Base-by-base conservation (phyloP, 2,888 invertebrate species). In the Mesopsocus fuscifrons region DNA sequence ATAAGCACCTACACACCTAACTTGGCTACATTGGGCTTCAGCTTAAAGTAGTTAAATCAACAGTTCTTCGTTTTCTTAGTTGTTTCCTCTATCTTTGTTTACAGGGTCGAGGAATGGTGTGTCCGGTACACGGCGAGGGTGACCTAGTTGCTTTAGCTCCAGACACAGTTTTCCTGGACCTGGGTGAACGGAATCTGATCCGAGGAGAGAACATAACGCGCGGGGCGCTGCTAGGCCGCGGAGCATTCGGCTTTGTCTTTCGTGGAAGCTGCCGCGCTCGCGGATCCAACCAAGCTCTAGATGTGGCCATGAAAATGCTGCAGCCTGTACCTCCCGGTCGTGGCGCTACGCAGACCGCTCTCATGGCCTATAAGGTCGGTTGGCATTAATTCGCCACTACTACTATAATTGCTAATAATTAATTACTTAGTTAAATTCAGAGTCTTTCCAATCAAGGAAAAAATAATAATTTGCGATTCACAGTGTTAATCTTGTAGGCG, bases 171-270 rank as follows among this genome's bases (percentile, higher is more conserved):
- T 87, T 97, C 51, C 69, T 87, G 48, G 97, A 97, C 63, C 69
- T 95, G 43, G 83, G 83, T 11, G 77, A 81, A 38, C 69, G 76
- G 30, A 74, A 80, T 51, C 69, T 89, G 8, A 81, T 95, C 11
- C 76, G 78, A 49, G 75, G 83, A 47, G 84, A 87, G 46, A 77
- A 80, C 52, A 74, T 98, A 3, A 72, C 77, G 34, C 69, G 82
- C 45, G 78, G 77, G 0, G 68, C 73, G 1, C 62, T 85, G 41
- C 67, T 91, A 26, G 97, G 97, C 0, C 75, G 94, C n/a, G 98
- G 98, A 2, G 94, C 95, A 0, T 98, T 97, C 66, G 97, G 97
- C 2, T 92, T 95, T 52, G 98, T 98, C 6, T 89, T 91, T 58
- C 74, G 79, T 53, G 89, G 82, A 1, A 56, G 59, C 4, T 57